Conservation (phyloP, 2,113 vertebrate genomes). For the Chauna torquata region DNA sequence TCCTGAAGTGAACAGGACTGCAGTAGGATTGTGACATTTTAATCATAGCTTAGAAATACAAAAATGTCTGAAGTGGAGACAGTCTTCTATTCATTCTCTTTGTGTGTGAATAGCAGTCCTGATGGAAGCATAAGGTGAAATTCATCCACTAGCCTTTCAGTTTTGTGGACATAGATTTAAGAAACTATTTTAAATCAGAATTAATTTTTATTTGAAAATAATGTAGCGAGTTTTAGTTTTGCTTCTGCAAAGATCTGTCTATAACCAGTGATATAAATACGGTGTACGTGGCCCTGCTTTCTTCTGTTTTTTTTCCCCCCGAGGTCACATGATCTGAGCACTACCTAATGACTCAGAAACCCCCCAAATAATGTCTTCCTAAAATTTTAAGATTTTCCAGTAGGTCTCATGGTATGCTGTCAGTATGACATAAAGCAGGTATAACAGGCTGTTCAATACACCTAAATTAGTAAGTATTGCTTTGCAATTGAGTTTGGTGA, state of each 20-base stretch:
- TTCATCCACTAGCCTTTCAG: neutral
- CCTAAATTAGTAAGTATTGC: neutral
- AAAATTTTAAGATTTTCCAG: neutral
- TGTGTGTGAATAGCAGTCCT: neutral
- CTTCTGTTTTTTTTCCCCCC: neutral
- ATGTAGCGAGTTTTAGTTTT: neutral
- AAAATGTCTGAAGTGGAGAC: slow-evolving; percentile 10
- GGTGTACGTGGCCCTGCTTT: neutral
- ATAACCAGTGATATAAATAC: neutral
- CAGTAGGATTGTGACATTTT: slow-evolving; percentile 49
- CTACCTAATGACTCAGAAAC: neutral
- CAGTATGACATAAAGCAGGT: neutral
- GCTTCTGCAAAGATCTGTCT: neutral
- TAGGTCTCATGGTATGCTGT: neutral
- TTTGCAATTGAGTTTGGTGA: neutral
- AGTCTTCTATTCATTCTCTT: slow-evolving; percentile 23
- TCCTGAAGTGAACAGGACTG: slow-evolving; percentile 7
- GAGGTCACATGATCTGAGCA: neutral
- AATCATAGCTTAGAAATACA: slow-evolving; percentile 53
- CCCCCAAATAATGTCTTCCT: neutral
- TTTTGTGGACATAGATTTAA: neutral
- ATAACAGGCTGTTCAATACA: neutral
- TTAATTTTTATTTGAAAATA: neutral
- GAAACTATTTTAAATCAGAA: slow-evolving; percentile 3
- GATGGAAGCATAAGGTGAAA: neutral